These are phyloP conservation scores for Betta splendens DNA, from an alignment of 2,797 vertebrate genomes.

Conservation along the genomic window DNA sequence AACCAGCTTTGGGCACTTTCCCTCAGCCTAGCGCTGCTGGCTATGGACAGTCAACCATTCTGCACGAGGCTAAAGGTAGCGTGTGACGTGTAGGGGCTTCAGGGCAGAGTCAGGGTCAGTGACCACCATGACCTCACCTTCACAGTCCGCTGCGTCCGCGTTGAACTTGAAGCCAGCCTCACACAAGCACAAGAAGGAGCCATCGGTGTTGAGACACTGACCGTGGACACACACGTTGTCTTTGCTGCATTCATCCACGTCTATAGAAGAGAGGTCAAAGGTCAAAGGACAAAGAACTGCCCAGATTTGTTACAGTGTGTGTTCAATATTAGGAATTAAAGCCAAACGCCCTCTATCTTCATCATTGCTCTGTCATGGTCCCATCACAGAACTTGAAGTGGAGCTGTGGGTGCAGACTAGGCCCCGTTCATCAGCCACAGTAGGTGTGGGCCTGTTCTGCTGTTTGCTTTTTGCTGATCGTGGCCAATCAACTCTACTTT, in stretches of 20 bases:
- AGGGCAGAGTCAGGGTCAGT: constrained; percentile 23
- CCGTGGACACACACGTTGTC: constrained; percentile 71
- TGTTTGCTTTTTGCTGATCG: no score
- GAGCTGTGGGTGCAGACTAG: no score
- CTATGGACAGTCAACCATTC: constrained; percentile 62
- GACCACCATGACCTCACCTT: constrained; percentile 66
- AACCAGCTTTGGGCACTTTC: constrained; percentile 53
- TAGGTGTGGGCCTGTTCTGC: no score
- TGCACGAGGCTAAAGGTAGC: constrained; percentile 58
- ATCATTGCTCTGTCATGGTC: no score
- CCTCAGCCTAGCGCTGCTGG: constrained; percentile 32
- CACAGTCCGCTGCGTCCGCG: constrained; percentile 69
- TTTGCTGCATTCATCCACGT: constrained; percentile 77
- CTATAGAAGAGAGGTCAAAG: constrained; percentile 40
- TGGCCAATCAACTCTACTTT: no score
- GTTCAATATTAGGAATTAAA: constrained; percentile 52
- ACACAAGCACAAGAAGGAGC: constrained; percentile 80
- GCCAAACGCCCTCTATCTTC: constrained; percentile 27
- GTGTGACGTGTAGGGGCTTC: constrained; percentile 26
- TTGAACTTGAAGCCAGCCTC: constrained; percentile 77
- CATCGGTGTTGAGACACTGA: constrained; percentile 73
- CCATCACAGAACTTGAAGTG: no score
- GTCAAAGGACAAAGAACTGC: constrained; percentile 18
- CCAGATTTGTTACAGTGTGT: constrained; percentile 31
- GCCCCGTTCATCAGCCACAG: no score